Evolutionary conservation across 2,888 invertebrate species (phyloP), one percentile per base, ranked within the genome.

Genomic region (Parnassius apollo): DNA sequence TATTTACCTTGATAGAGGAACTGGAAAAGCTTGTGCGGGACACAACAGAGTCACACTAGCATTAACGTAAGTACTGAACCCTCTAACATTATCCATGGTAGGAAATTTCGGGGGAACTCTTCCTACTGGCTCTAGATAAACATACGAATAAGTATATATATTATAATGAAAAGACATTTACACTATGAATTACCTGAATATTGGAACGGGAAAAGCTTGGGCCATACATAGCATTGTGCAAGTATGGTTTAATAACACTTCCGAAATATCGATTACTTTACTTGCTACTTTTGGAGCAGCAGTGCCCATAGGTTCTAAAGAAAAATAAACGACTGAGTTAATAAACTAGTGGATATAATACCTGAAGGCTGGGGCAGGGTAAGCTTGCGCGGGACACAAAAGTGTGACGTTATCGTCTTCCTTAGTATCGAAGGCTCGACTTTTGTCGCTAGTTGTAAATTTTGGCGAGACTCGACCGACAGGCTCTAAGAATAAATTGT

Each of bases 311-410:
- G 95, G 95, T 74, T 95, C 95, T 95, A 88, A 64, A 78, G 77
- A 81, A 75, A 75, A 73, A 74, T 71, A 73, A 70, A 65, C 61
- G 46, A 64, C 60, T 51, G 56, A 50, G 57, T 48, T 51, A 65
- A 65, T 57, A 57, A 60, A 63, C 64, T 44, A 66, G 62, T 53
- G 57, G 65, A 62, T 68, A 63, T 65, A 72, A 78, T 93, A 94
- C 94, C 94, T 94, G 93, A 91, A 93, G 75, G 91, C 82, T 73
- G 94, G 94, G 80, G 94, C 94, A 75, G 96, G 96, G 84, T 93
- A 95, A 75, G 95, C 96, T 92, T 96, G 96, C 65, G 96, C 95
- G 71, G 95, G 95, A 81, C 96, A 96, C 78, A 95, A 88, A 72
- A 95, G 80, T 61, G 92, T 91, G 70, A 91, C 81, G 75, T 91